Conservation (phyloP, 2,797 vertebrate species). For the Apodemus agrarius region DNA sequence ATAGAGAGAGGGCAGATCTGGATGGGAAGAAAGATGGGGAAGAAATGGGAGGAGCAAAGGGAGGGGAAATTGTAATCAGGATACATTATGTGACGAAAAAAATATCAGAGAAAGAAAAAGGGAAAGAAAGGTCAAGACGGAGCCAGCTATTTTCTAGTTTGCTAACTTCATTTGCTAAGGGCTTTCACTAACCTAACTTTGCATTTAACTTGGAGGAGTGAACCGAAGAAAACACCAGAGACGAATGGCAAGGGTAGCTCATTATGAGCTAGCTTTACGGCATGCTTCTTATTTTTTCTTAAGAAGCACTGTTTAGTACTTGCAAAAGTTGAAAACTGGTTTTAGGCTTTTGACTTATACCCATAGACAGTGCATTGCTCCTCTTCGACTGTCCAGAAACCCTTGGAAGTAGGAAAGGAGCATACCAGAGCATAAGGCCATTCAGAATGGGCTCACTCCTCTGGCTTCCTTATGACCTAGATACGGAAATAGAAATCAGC, state of each 20-base stretch:
- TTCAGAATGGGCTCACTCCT: constrained; percentile 34
- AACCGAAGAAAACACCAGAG: background rate
- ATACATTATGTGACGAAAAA: background rate
- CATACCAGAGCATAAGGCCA: constrained; percentile 24
- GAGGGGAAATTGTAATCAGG: background rate
- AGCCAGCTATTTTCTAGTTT: background rate
- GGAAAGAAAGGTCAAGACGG: background rate
- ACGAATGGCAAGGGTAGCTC: constrained; percentile 9
- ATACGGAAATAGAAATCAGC: constrained; percentile 66
- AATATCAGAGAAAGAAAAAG: background rate
- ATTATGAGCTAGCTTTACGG: background rate
- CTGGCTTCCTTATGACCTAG: constrained; percentile 55
- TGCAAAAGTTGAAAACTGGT: constrained; percentile 33
- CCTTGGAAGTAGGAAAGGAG: background rate
- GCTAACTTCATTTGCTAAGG: background rate
- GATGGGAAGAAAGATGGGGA: background rate
- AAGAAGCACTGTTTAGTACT: constrained; percentile 17
- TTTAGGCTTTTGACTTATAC: background rate
- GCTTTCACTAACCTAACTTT: background rate
- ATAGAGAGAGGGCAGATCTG: background rate
- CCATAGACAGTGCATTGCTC: background rate
- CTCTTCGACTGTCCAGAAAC: background rate
- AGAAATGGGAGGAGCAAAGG: background rate
- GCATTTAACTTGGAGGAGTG: background rate
- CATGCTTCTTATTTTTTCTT: background rate